Evolutionary conservation across 1,140 invertebrate genomes (phyloP).

Genomic region (Neodiprion pinetum): DNA sequence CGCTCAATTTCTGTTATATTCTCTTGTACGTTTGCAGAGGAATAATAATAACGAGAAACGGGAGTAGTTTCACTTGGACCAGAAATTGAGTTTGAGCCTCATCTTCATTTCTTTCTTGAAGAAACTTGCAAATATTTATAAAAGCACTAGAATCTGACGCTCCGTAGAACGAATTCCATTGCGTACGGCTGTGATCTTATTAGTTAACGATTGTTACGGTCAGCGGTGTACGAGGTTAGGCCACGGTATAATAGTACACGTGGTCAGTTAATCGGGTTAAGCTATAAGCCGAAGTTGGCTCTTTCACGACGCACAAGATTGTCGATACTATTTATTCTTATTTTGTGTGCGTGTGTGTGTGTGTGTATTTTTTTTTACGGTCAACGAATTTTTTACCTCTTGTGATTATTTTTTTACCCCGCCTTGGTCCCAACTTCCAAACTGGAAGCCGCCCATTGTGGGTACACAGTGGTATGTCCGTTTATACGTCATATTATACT

Average conservation of each 20-base stretch:
- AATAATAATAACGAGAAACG: too few species aligned
- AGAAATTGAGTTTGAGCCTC: not conserved
- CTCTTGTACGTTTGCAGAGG: too few species aligned
- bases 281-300: not conserved
- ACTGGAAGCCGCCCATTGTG: too few species aligned
- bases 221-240: not conserved
- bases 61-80: too few species aligned
- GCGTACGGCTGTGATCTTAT: not conserved
- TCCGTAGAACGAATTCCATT: too few species aligned
- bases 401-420: too few species aligned
- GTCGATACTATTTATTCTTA: not conserved
- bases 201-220: not conserved
- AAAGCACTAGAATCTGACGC: too few species aligned
- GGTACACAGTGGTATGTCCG: too few species aligned
- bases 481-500: not conserved
- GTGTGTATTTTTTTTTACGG: not conserved
- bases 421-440: too few species aligned
- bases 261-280: conserved; percentile 2
- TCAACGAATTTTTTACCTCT: not conserved
- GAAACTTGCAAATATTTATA: not conserved
- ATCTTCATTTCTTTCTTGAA: not conserved
- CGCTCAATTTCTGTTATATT: too few species aligned
- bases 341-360: not conserved
- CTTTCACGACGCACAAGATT: not conserved
- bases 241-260: not conserved